Percentiles rank a stretch among this genome's conserved stretches.
Evolutionary conservation across 2,888 invertebrate genomes (phyloP).

Genomic region (Peribatodes rhomboidaria): DNA sequence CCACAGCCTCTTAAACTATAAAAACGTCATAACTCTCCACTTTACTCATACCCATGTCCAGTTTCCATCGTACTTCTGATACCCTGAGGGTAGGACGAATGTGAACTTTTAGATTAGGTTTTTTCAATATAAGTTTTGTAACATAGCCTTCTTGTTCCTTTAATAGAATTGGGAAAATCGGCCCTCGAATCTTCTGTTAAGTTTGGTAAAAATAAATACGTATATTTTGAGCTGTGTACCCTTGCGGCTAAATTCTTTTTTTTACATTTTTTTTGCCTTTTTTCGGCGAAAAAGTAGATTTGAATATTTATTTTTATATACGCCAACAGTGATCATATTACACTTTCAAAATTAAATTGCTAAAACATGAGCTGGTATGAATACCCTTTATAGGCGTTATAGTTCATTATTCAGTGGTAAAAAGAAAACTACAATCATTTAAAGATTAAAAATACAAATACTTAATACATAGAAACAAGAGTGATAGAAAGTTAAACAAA

Average conservation of each 20-base stretch:
- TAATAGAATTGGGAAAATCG: slow-evolving; percentile 22
- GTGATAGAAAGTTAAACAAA: no score
- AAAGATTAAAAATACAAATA: no score
- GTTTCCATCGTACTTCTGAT: slow-evolving; percentile 31
- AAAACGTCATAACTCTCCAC: slow-evolving; percentile 43
- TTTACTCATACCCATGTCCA: slow-evolving; percentile 45
- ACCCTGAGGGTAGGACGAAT: slow-evolving; percentile 38
- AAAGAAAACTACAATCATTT: no score
- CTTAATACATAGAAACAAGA: no score
- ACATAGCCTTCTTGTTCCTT: slow-evolving; percentile 21
- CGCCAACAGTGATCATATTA: no score
- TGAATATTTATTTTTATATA: neutral
- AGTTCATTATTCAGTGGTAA: no score
- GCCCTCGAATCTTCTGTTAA: slow-evolving; percentile 10
- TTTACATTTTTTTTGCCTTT: neutral
- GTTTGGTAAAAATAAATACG: neutral
- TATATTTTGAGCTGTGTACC: neutral
- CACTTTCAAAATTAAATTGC: no score
- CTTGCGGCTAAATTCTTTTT: neutral
- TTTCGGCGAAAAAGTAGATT: neutral
- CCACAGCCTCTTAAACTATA: slow-evolving; percentile 38
- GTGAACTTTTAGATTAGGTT: slow-evolving; percentile 48
- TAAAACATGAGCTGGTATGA: no score
- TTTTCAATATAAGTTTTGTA: slow-evolving; percentile 46
- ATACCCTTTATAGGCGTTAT: no score